Base-by-base conservation (phyloP, 2,113 vertebrate species). In the Tychaedon coryphoeus region DNA sequence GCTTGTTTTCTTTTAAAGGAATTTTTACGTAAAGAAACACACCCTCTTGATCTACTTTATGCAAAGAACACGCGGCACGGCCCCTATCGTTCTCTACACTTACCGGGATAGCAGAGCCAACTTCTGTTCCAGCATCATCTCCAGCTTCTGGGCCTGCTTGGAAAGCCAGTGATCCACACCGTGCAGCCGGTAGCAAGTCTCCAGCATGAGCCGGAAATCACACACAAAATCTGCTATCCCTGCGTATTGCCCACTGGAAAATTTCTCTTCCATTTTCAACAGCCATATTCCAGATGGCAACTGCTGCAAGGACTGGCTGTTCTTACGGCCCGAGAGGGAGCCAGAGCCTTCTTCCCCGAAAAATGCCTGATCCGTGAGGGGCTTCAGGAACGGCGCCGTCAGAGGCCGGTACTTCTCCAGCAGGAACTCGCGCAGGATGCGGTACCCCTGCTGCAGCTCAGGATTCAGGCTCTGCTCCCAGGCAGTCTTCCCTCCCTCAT, bases 121-220 rank as follows among this genome's bases (percentile, higher is more conserved):
- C 97, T 99, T 99, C 93, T 99, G 99, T 91, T 99, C 99, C 93
- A 99, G 97, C 98, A 99, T 98, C 88, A 99, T 98, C 98, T 99
- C 99, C 97, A 99, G 94, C 87, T 99, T 99, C 95, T 99, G 99
- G 64, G 99, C 99, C 96, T 99, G 99, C 91, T 98, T 99, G 93
- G 99, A 99, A n/a, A 99, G 97, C 99, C 99, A 99, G 92, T 99
- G 99, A 96, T 99, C 99, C 40, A 99, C 98, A 12, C 99, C 99
- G 14, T 99, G 98, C 86, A 98, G 97, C 65, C 99, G 98, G 88
- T 99, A 99, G 93, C 99, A 99, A 19, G 98, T 98, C 97, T 99
- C 99, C 94, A 99, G 96, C 99, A 99, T 99, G 20, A 98, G 93
- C 90, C 99, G 98, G 97, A 99, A 99, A 96, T 99, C 99, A 10